Base-by-base conservation (phyloP, 2,888 invertebrate species). In the Tanytarsus gracilentus region DNA sequence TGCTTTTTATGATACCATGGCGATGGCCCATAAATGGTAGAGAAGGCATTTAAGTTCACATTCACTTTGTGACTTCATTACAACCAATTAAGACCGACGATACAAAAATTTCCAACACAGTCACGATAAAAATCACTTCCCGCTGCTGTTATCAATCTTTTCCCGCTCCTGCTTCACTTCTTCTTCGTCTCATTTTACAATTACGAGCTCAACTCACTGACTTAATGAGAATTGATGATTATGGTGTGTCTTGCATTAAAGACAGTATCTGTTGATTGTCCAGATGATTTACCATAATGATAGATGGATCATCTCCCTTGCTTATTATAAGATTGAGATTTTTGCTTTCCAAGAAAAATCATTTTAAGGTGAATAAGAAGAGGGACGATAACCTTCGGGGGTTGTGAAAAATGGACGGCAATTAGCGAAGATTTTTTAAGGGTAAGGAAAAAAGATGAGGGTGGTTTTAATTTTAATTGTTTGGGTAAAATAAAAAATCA, bases 11-110 rank as follows among this genome's bases (percentile, higher is more conserved):
- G n/a, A n/a, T n/a, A n/a, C n/a, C n/a, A n/a, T n/a, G 27, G 50
- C 27, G 40, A 27, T 36, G 27, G 26, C 33, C 40, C 18, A n/a
- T n/a, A 40, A 56, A 56, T 56, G 56, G 56, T 40, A 36, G 16
- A 4, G 36, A n/a, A 26, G 29, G 48, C 58, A 58, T 58, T 58
- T 58, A 58, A 58, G 44, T 58, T 58, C 44, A 26, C 40, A 58
- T 58, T 58, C 48, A 23, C 58, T 58, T 58, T 58, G 58, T 26
- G 58, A 58, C 58, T 58, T 48, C 58, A 58, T 58, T 58, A 58
- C 58, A 21, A n/a, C 48, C 48, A 58, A 58, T 58, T 58, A 58
- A 48, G 21, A 8, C 29, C n/a, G 14, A 30, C 9, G 44, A 48
- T 36, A 2, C 8, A 8, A 11, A 36, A 36, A 36, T 14, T 36